phyloP scores from a whole-genome alignment of 2,113 vertebrate species.

The Macquaria ambigua region DNA sequence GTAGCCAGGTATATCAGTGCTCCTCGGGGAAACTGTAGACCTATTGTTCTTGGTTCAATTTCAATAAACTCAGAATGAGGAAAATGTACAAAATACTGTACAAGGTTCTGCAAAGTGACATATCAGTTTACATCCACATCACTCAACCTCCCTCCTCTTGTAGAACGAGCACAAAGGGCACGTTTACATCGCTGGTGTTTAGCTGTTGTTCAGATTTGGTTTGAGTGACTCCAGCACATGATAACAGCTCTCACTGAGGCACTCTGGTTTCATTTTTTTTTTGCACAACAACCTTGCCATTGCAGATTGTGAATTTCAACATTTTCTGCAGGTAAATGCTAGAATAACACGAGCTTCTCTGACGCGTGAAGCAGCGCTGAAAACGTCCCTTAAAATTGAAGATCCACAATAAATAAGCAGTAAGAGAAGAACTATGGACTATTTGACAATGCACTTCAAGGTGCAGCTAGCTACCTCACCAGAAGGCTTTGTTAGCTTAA shows the following conservation, averaged over 20 bases:
- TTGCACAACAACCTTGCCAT: background rate
- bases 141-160: background rate
- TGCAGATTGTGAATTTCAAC: background rate
- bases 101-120: conserved; percentile 1
- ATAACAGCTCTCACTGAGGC: background rate
- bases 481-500: background rate
- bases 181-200: background rate
- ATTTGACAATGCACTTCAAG: background rate
- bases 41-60: background rate
- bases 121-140: background rate
- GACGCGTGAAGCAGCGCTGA: background rate
- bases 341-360: background rate
- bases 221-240: background rate
- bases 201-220: background rate
- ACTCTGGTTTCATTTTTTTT: background rate
- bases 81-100: background rate
- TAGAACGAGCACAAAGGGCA: background rate
- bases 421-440: no score
- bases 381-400: background rate
- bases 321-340: background rate
- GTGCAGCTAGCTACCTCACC: background rate
- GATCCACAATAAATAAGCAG: background rate
- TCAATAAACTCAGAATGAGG: background rate
- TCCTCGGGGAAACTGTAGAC: background rate
- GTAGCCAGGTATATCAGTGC: background rate